Conservation (phyloP, 2,113 vertebrate species). For the Cairina moschata region DNA sequence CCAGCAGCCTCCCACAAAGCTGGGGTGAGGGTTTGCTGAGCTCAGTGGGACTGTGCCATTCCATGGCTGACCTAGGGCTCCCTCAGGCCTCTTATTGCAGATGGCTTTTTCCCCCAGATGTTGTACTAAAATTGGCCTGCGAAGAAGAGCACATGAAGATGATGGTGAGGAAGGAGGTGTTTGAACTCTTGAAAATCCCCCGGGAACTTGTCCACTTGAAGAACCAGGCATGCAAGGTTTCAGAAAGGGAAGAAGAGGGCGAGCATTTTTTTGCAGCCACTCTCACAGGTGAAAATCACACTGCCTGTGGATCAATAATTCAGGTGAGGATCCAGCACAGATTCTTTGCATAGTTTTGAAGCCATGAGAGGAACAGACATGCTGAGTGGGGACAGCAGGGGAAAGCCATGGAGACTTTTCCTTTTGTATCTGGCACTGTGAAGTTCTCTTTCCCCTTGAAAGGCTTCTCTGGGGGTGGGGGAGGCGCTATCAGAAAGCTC, state of each 20-base stretch:
- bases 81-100: constrained; percentile 47
- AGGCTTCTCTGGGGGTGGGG: background rate
- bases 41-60: background rate
- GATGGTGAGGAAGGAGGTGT: constrained; percentile 68
- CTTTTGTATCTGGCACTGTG: background rate
- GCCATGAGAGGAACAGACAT: background rate
- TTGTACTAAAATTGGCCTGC: constrained; percentile 58
- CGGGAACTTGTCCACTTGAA: constrained; percentile 47
- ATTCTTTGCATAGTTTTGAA: background rate
- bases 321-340: constrained; percentile 47
- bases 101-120: constrained; percentile 66
- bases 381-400: background rate
- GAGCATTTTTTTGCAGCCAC: constrained; percentile 47
- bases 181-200: constrained; percentile 50
- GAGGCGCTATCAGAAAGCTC: background rate
- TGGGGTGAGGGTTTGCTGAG: background rate
- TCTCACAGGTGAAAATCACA: constrained; percentile 69
- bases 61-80: constrained; percentile 3
- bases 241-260: constrained; percentile 33
- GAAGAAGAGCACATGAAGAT: constrained; percentile 72
- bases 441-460: background rate
- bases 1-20: background rate
- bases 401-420: background rate
- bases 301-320: constrained; percentile 62
- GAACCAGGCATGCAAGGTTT: constrained; percentile 54